These are phyloP conservation scores for Microctonus aethiopoides DNA, from an alignment of 2,888 invertebrate genomes.

Conservation along the genomic window DNA sequence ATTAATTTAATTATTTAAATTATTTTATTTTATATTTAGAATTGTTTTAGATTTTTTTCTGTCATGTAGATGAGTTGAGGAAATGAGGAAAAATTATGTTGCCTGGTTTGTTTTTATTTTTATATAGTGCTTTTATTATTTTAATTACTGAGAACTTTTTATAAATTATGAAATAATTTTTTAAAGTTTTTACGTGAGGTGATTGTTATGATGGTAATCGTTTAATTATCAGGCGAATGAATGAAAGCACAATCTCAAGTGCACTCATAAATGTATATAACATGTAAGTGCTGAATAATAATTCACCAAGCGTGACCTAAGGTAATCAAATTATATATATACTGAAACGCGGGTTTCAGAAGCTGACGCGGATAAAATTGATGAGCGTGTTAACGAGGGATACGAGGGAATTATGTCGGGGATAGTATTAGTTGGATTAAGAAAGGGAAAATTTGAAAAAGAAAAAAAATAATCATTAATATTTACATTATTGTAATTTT, in stretches of 20 bases:
- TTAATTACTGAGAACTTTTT: too few species aligned
- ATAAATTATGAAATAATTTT: not conserved
- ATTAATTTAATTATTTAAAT: too few species aligned
- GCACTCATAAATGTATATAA: not conserved
- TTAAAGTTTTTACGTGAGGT: too few species aligned
- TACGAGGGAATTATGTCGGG: constrained; percentile 43
- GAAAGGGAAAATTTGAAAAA: constrained; percentile 30
- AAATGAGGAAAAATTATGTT: not conserved
- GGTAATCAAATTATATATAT: constrained; percentile 44
- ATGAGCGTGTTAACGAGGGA: constrained; percentile 53
- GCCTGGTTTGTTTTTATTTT: not conserved
- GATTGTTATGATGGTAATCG: too few species aligned
- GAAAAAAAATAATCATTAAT: not conserved
- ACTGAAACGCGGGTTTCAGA: constrained; percentile 40
- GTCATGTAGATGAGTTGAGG: too few species aligned
- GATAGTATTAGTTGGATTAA: constrained; percentile 39
- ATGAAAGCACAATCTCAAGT: constrained; percentile 11
- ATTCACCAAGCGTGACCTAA: constrained; percentile 43
- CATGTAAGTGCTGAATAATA: constrained; percentile 30
- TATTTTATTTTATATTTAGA: too few species aligned
- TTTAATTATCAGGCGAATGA: not conserved
- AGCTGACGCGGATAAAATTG: constrained; percentile 50
- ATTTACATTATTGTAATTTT: too few species aligned
- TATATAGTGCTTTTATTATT: not conserved
- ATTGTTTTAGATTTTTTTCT: too few species aligned